These are phyloP conservation scores for Limonius californicus DNA, from an alignment of 1,140 invertebrate genomes.

Conservation along the genomic window DNA sequence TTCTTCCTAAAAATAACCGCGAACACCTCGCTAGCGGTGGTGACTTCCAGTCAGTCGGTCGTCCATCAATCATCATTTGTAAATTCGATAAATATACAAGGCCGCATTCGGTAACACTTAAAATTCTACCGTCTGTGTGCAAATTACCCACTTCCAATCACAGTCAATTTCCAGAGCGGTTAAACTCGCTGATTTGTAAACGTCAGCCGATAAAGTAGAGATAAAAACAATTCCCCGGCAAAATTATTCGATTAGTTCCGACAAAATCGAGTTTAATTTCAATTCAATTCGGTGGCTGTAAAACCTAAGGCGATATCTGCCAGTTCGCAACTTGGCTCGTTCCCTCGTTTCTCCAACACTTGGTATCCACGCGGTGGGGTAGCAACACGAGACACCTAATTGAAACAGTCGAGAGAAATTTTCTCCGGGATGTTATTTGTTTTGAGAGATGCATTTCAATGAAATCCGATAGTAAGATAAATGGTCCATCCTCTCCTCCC, in stretches of 20 bases:
- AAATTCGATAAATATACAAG: too few relatives aligned
- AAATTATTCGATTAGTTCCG: background rate
- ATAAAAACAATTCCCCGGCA: background rate
- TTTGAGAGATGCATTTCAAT: background rate
- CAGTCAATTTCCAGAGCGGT: too few relatives aligned
- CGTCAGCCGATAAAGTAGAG: background rate
- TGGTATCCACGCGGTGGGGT: background rate
- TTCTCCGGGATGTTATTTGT: background rate
- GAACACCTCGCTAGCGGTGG: too few relatives aligned
- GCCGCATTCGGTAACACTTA: background rate
- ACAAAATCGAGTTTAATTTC: constrained; percentile 1
- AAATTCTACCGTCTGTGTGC: background rate
- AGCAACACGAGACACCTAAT: constrained; percentile 1
- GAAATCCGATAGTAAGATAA: background rate
- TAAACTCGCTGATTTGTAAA: background rate
- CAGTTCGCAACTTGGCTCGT: background rate
- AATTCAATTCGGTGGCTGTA: background rate
- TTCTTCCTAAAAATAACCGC: too few relatives aligned
- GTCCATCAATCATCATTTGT: too few relatives aligned
- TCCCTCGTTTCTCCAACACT: background rate
- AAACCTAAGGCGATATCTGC: background rate
- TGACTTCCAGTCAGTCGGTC: too few relatives aligned
- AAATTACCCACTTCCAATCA: background rate
- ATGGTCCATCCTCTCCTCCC: background rate
- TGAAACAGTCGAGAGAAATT: background rate